These are phyloP conservation scores for Darevskia mixta DNA, from an alignment of 2,797 vertebrate genomes.

Conservation along the genomic window DNA sequence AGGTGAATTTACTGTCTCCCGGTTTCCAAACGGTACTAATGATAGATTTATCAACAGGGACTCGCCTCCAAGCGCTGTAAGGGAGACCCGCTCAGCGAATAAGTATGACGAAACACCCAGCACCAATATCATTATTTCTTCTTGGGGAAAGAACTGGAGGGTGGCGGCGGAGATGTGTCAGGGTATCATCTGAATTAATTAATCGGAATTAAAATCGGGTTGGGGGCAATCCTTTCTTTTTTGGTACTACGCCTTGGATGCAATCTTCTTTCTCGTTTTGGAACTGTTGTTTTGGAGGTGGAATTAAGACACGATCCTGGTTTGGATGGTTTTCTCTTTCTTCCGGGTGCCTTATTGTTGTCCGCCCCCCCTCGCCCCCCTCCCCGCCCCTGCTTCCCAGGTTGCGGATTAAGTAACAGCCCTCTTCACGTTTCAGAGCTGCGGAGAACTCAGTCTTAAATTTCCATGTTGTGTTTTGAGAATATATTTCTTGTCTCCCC, in stretches of 20 bases:
- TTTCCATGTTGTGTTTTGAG: not conserved
- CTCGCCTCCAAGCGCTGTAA: slow-evolving; percentile 79
- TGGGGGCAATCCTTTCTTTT: too few species aligned
- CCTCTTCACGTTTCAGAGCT: not conserved
- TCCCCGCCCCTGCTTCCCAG: not conserved
- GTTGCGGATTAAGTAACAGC: slow-evolving; percentile 2
- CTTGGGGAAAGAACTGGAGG: not conserved
- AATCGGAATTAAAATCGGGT: not conserved
- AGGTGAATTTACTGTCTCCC: slow-evolving; percentile 86
- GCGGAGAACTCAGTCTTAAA: not conserved
- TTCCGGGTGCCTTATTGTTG: too few species aligned
- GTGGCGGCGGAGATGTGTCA: not conserved
- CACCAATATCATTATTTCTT: slow-evolving; percentile 79
- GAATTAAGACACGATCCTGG: not conserved
- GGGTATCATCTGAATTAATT: not conserved
- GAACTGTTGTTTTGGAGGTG: not conserved
- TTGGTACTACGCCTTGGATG: not conserved
- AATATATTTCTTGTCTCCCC: too few species aligned
- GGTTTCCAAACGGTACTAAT: slow-evolving; percentile 80
- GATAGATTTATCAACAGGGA: slow-evolving; percentile 86
- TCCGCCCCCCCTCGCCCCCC: not conserved
- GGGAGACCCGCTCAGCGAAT: slow-evolving; percentile 82
- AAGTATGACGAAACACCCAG: slow-evolving; percentile 74
- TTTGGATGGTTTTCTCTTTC: too few species aligned
- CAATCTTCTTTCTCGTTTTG: not conserved